A percentile compares a stretch with the other conserved stretches of the same genome.
phyloP scores from a whole-genome alignment of 2,888 invertebrate species.

The Epicampocera succincta region DNA sequence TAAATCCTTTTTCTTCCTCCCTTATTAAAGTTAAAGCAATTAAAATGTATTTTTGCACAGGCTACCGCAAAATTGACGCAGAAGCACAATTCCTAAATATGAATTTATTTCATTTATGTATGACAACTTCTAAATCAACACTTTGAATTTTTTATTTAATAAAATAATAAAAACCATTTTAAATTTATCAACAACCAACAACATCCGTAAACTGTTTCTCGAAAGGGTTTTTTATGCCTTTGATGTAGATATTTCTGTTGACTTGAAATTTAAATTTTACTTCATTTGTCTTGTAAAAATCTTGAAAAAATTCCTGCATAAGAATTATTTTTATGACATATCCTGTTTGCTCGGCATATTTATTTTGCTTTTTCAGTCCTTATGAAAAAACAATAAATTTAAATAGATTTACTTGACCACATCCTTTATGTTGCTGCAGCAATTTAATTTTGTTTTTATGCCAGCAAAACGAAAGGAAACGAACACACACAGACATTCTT shows the following conservation, averaged over 20 bases:
- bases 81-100: no score
- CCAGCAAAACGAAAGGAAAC: conserved; percentile 16
- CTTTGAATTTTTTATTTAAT: no score
- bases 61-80: no score
- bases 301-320: conserved; percentile 12
- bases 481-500: conserved; percentile 23
- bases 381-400: conserved; percentile 19
- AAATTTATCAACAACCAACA: background rate
- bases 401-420: conserved; percentile 59
- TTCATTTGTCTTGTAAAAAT: conserved; percentile 2
- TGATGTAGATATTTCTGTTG: background rate
- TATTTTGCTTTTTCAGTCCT: background rate
- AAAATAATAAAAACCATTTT: no score
- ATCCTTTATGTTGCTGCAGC: conserved; percentile 54
- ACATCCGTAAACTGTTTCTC: background rate
- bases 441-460: conserved; percentile 53
- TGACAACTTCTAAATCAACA: no score
- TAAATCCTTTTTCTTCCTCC: no score
- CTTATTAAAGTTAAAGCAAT: no score
- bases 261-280: conserved; percentile 23
- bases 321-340: conserved; percentile 45
- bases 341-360: conserved; percentile 39
- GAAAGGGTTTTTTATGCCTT: no score
- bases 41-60: no score
- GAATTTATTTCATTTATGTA: no score